phyloP scores from a whole-genome alignment of 2,797 vertebrate species.

The Hydrophis major region DNA sequence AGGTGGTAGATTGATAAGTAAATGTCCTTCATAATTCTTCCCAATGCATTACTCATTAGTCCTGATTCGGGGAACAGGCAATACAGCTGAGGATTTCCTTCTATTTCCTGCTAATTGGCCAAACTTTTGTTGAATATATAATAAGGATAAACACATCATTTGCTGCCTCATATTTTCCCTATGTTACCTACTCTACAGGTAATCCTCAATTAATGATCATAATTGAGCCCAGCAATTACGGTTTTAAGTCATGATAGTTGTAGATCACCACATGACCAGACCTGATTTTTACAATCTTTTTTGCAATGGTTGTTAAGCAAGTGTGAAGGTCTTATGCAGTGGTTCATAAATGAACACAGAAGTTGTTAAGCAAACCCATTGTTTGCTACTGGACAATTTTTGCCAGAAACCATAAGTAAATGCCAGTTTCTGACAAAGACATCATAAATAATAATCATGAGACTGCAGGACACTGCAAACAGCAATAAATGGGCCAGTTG shows the following conservation, averaged over 20 bases:
- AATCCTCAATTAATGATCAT: not conserved
- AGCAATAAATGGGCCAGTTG: not conserved
- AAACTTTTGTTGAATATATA: not conserved
- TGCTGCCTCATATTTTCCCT: not conserved
- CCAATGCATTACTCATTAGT: not conserved
- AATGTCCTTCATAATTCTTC: not conserved
- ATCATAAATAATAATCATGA: not conserved
- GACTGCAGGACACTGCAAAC: not conserved
- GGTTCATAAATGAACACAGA: not conserved
- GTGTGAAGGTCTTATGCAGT: not conserved
- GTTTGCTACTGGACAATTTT: not conserved
- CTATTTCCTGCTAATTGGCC: not conserved
- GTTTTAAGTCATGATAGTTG: not conserved
- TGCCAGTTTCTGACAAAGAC: not conserved
- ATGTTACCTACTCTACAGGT: not conserved
- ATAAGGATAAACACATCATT: not conserved
- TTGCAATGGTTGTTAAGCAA: not conserved
- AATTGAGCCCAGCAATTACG: not conserved
- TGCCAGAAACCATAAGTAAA: not conserved
- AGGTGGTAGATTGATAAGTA: not conserved
- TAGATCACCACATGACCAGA: not conserved
- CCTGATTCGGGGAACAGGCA: not conserved
- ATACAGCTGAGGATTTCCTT: not conserved
- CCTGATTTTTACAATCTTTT: not conserved
- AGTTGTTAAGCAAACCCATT: not conserved